phyloP scores from a whole-genome alignment of 2,888 invertebrate genomes.

The Xylocampa areola region DNA sequence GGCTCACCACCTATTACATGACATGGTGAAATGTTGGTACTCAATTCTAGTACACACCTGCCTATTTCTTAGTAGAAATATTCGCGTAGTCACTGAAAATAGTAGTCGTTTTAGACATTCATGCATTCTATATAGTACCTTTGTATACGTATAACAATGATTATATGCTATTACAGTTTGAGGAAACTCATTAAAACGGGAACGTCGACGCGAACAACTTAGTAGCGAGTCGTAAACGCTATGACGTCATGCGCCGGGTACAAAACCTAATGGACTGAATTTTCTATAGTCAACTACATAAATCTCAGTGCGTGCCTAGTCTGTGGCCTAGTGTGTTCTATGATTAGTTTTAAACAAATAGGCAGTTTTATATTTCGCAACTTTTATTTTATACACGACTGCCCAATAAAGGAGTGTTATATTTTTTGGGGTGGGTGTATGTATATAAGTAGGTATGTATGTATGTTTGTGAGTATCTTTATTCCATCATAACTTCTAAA shows the following conservation, averaged over 20 bases:
- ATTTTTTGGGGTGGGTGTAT: too few species aligned
- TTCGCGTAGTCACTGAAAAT: slow-evolving; percentile 15
- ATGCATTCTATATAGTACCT: slow-evolving; percentile 12
- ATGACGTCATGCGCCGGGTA: slow-evolving; percentile 33
- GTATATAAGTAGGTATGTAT: too few species aligned
- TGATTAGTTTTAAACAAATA: neutral
- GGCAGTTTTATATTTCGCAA: neutral
- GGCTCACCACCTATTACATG: too few species aligned
- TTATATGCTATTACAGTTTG: slow-evolving; percentile 25
- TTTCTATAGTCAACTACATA: slow-evolving; percentile 1
- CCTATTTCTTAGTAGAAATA: slow-evolving; percentile 8
- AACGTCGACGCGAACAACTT: slow-evolving; percentile 31
- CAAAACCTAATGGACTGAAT: slow-evolving; percentile 27
- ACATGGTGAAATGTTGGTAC: too few species aligned
- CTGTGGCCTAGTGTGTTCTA: neutral
- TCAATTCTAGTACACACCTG: too few species aligned
- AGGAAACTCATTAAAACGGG: slow-evolving; percentile 33
- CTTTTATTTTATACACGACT: too few species aligned
- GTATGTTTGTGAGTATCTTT: too few species aligned
- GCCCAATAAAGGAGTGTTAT: too few species aligned
- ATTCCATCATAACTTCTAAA: too few species aligned
- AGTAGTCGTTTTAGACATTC: slow-evolving; percentile 15
- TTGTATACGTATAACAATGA: slow-evolving; percentile 21
- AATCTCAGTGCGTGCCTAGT: too few species aligned
- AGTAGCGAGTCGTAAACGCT: slow-evolving; percentile 35